These are phyloP conservation scores for Drosophila affinis DNA, from an alignment of 2,888 invertebrate genomes.

Conservation along the genomic window DNA sequence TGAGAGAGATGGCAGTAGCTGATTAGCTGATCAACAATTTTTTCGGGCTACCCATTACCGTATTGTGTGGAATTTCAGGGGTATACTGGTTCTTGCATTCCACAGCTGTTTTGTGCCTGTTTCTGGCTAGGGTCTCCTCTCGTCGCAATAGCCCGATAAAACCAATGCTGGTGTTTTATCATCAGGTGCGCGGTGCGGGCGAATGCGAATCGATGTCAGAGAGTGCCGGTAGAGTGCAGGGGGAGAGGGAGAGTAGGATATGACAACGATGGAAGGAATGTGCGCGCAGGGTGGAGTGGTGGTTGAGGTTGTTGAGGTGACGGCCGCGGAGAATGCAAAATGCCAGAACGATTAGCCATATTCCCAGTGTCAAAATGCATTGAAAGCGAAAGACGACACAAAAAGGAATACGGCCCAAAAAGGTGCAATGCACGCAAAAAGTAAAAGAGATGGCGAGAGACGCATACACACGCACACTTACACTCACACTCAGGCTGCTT, in stretches of 20 bases:
- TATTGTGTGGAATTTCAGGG: neutral
- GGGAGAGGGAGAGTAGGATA: conserved; percentile 23
- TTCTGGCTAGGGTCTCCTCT: neutral
- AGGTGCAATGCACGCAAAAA: conserved; percentile 74
- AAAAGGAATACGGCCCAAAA: conserved; percentile 46
- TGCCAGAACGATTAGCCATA: conserved; percentile 74
- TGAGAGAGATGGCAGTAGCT: conserved; percentile 6
- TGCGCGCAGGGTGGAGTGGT: conserved; percentile 5
- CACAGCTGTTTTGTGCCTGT: neutral
- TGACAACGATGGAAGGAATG: conserved; percentile 29
- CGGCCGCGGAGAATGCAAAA: conserved; percentile 57
- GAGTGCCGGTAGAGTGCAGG: neutral
- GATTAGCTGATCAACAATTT: conserved; percentile 41
- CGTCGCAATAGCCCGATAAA: neutral
- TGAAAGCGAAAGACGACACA: conserved; percentile 68
- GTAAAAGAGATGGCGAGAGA: conserved; percentile 3
- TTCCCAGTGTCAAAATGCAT: conserved; percentile 74
- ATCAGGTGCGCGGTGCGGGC: conserved; percentile 1
- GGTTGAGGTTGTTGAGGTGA: conserved; percentile 17
- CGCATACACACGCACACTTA: neutral
- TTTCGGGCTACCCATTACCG: neutral
- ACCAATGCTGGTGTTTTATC: neutral
- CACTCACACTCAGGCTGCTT: neutral
- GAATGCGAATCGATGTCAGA: neutral
- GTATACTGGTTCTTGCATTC: neutral